phyloP scores from a whole-genome alignment of 1,140 invertebrate genomes.

The Brachionus rubens region DNA sequence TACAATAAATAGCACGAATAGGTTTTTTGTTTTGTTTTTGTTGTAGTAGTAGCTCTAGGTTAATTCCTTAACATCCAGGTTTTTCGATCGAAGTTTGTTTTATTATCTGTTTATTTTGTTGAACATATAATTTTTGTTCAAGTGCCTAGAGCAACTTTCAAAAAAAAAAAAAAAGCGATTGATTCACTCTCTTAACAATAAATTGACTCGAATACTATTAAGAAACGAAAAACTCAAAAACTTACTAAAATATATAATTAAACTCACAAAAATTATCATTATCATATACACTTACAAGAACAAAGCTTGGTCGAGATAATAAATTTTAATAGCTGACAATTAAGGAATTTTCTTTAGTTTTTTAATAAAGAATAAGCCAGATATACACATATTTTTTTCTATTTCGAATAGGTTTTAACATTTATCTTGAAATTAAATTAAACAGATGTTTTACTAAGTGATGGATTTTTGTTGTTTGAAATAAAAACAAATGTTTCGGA shows the following conservation, averaged over 20 bases:
- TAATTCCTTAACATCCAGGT: conserved; percentile 16
- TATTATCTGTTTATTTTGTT: neutral
- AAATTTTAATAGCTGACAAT: conserved; percentile 44
- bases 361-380: neutral
- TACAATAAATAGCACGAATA: conserved; percentile 9
- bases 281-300: no score
- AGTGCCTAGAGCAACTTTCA: neutral
- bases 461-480: neutral
- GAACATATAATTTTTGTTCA: neutral
- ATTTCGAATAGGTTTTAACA: no score
- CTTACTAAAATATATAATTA: no score
- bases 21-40: no score
- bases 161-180: no score
- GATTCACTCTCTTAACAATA: neutral
- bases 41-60: no score
- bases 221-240: neutral
- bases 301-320: conserved; percentile 4
- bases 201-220: conserved; percentile 38
- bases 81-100: no score
- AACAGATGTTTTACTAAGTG: conserved; percentile 31
- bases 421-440: conserved; percentile 19
- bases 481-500: neutral
- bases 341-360: neutral
- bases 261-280: neutral
- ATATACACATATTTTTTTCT: neutral